These are phyloP conservation scores for Cryptotis parvus DNA, from an alignment of 2,113 vertebrate species.

Conservation along the genomic window DNA sequence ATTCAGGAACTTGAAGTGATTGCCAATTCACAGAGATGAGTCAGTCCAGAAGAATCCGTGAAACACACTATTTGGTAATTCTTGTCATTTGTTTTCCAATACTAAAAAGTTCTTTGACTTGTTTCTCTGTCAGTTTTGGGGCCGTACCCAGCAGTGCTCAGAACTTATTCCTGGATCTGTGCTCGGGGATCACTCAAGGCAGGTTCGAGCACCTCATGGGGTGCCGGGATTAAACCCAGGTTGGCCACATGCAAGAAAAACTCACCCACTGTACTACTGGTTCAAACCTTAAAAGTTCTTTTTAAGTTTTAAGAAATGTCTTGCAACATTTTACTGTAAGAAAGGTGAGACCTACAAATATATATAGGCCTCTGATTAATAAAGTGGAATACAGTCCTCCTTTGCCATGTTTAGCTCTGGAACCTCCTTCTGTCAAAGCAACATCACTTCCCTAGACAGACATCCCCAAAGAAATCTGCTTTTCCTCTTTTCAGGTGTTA, in stretches of 20 bases:
- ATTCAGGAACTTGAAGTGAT: background rate
- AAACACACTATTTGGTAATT: too few species aligned
- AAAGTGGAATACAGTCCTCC: background rate
- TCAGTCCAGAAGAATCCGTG: too few species aligned
- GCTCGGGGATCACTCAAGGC: too few species aligned
- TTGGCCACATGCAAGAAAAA: too few species aligned
- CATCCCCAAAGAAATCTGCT: background rate
- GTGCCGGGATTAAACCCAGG: too few species aligned
- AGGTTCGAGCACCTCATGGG: too few species aligned
- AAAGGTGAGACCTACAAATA: background rate
- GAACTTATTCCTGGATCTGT: too few species aligned
- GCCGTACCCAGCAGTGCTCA: background rate
- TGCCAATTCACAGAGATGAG: background rate
- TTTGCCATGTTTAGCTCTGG: background rate
- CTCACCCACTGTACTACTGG: background rate
- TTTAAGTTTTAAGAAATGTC: constrained; percentile 28
- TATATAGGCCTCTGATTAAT: background rate
- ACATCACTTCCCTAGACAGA: background rate
- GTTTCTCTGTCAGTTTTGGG: too few species aligned
- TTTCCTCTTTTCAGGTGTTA: background rate
- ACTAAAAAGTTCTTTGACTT: too few species aligned
- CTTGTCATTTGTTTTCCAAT: too few species aligned
- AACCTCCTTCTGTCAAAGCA: background rate
- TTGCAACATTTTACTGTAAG: background rate
- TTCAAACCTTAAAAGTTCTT: background rate